Conservation (phyloP, 2,797 vertebrate genomes). For the Enteromius argenteus region DNA sequence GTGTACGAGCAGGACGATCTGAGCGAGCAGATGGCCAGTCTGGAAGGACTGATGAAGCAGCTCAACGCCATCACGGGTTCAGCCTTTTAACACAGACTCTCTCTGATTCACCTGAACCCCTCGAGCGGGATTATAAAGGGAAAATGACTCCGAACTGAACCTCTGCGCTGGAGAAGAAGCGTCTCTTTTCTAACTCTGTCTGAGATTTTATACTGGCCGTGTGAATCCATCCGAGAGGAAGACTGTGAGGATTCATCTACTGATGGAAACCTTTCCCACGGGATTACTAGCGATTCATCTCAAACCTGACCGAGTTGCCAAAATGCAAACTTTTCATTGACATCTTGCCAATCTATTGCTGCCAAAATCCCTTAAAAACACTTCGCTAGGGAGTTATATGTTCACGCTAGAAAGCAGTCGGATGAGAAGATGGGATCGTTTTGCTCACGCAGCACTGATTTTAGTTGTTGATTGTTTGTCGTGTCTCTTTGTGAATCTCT, state of each 20-base stretch:
- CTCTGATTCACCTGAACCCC: slow-evolving; percentile 17
- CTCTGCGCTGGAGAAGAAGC: neutral
- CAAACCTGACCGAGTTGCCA: neutral
- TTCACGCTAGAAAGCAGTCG: neutral
- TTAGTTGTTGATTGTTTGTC: neutral
- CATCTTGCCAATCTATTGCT: slow-evolving; percentile 29
- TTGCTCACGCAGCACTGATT: neutral
- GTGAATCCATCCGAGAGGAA: neutral
- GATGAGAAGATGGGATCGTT: neutral
- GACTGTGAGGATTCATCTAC: neutral
- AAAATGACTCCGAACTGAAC: neutral
- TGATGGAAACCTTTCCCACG: neutral
- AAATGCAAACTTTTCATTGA: neutral
- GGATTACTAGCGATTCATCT: slow-evolving; percentile 5
- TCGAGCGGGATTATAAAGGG: slow-evolving; percentile 5
- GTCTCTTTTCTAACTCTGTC: slow-evolving; percentile 26
- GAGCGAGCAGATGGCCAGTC: slow-evolving; percentile 97
- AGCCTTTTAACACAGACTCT: slow-evolving; percentile 83
- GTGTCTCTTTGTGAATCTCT: neutral
- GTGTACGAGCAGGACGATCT: slow-evolving; percentile 96
- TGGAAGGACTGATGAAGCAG: slow-evolving; percentile 97
- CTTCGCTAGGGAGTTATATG: neutral
- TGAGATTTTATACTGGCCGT: slow-evolving; percentile 4
- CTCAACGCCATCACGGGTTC: slow-evolving; percentile 97
- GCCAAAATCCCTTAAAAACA: slow-evolving; percentile 32